A percentile compares a stretch with the other conserved stretches of the same genome.
These are phyloP conservation scores for Brevimyrus niger DNA, from an alignment of 2,113 vertebrate species.

Conservation along the genomic window DNA sequence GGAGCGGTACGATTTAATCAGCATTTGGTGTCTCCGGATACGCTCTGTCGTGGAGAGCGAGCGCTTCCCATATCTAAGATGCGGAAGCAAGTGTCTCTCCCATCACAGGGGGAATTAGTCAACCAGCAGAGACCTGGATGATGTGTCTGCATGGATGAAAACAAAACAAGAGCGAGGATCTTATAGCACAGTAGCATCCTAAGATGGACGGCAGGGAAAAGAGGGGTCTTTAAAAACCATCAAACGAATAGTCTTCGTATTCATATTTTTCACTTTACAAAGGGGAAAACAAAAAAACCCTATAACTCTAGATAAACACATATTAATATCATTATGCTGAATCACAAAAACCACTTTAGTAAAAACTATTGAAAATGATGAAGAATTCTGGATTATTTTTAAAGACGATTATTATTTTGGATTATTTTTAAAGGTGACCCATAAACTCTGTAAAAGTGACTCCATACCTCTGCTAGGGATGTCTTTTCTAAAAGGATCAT, in stretches of 20 bases:
- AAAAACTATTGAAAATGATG: background rate
- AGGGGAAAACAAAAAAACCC: background rate
- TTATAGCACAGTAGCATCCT: background rate
- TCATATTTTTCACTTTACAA: background rate
- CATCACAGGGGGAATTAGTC: conserved; percentile 41
- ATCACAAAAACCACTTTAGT: background rate
- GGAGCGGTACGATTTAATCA: conserved; percentile 5
- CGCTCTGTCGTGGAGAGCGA: background rate
- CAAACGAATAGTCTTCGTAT: background rate
- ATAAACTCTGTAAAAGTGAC: background rate
- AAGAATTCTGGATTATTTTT: background rate
- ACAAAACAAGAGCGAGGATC: conserved; percentile 35
- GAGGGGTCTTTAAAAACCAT: background rate
- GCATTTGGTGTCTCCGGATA: conserved; percentile 19
- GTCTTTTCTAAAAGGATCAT: background rate
- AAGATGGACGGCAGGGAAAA: conserved; percentile 19
- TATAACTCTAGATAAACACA: background rate
- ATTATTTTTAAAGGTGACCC: background rate
- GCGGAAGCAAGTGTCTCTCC: conserved; percentile 40
- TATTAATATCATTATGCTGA: background rate
- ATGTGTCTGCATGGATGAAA: conserved; percentile 34
- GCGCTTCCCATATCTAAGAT: conserved; percentile 27
- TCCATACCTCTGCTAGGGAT: background rate
- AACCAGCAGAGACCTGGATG: conserved; percentile 27
- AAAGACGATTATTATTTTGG: background rate